Evolutionary conservation across 2,113 vertebrate species (phyloP).

Genomic region (Microcebus griseorufus): DNA sequence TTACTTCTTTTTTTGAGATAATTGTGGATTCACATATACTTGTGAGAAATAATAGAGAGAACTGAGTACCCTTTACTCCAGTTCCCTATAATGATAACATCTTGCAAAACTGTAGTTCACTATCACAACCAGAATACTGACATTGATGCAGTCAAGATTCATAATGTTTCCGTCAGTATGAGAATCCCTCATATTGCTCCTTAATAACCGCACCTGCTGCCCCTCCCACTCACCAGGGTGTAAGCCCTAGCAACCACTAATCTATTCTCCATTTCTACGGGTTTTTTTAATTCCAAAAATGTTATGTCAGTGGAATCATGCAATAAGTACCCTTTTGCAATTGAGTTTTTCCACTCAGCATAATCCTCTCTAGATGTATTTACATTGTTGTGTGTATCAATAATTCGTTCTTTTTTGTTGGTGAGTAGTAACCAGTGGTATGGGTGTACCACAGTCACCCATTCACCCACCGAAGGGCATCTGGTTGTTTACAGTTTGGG

Average conservation of each 20-base stretch:
- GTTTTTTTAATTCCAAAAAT: neutral
- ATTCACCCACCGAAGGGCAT: neutral
- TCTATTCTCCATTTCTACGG: neutral
- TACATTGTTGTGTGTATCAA: neutral
- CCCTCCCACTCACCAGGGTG: fast-evolving
- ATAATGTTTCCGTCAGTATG: neutral
- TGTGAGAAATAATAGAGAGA: neutral
- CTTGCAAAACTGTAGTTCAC: neutral
- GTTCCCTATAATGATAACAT: neutral
- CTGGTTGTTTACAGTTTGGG: neutral
- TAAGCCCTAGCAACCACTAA: neutral
- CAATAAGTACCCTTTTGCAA: neutral
- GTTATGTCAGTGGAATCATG: neutral
- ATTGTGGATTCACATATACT: neutral
- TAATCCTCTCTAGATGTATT: neutral
- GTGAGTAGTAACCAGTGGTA: neutral
- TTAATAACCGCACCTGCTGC: neutral
- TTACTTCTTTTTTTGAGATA: neutral
- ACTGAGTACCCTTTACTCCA: neutral
- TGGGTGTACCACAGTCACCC: neutral
- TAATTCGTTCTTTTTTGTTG: neutral
- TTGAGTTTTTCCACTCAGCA: neutral
- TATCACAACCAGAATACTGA: neutral
- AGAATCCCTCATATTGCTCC: neutral
- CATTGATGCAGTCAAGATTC: neutral